A percentile compares a stretch with the other conserved stretches of the same genome.
Conservation (phyloP, 1,140 invertebrate genomes). For the Megathymus violae region DNA sequence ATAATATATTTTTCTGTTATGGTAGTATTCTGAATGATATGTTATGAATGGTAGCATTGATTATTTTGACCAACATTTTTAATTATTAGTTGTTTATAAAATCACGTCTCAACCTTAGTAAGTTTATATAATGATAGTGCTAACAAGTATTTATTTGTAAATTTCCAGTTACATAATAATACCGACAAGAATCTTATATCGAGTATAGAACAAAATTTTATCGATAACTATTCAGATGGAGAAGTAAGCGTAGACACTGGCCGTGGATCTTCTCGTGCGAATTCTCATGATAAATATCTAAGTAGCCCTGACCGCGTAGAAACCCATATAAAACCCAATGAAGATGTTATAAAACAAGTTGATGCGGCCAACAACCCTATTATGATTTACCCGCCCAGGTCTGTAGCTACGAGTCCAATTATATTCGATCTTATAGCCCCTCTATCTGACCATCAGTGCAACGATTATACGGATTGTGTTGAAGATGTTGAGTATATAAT, state of each 20-base stretch:
- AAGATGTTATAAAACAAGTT: slow-evolving; percentile 35
- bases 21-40: no score
- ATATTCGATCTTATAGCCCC: slow-evolving; percentile 37
- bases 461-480: slow-evolving; percentile 32
- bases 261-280: slow-evolving; percentile 64
- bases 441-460: slow-evolving; percentile 17
- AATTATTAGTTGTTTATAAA: no score
- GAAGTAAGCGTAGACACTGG: slow-evolving; percentile 68
- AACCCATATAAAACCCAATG: slow-evolving; percentile 37
- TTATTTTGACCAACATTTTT: not conserved
- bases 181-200: not conserved
- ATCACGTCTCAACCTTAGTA: no score
- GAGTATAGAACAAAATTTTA: slow-evolving; percentile 14
- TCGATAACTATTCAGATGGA: slow-evolving; percentile 56
- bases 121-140: no score
- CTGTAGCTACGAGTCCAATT: slow-evolving; percentile 46
- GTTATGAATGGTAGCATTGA: no score
- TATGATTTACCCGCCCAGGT: slow-evolving; percentile 25
- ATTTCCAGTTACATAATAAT: slow-evolving; percentile 5
- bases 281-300: slow-evolving; percentile 67
- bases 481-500: slow-evolving; percentile 37
- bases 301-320: slow-evolving; percentile 62
- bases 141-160: no score
- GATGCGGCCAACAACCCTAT: slow-evolving; percentile 54
- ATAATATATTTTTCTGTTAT: not conserved